Evolutionary conservation across 2,888 invertebrate genomes (phyloP), one percentile per base, ranked within the genome.

Genomic region (Pseudoips prasinana): DNA sequence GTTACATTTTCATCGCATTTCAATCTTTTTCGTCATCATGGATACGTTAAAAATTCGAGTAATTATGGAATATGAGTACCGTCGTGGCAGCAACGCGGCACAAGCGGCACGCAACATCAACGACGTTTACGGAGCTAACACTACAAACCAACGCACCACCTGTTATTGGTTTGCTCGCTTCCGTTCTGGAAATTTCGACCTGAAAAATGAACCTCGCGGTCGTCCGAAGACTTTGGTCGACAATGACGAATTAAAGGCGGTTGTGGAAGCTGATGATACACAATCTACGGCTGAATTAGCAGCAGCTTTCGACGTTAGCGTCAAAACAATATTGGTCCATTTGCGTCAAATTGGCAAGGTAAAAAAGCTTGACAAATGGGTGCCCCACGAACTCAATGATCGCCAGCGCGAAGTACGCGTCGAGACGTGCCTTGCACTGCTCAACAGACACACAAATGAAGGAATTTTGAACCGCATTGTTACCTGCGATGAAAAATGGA

Each of bases 121-220:
- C n/a, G 24, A 24, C 9, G 26, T 26, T 10, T 14, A 10, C 17
- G 14, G 26, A 24, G 24, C 18, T 7, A 18, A 10, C 25, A 25
- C 31, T 27, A 22, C 35, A 25, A 37, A 37, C 27, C 17, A 37
- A 27, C 28, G 31, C 23, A 27, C 28, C 24, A 14, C 28, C 24
- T 14, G 29, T 29, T 33, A 23, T 39, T 29, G 28, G 28, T 29
- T 33, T 29, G 22, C 8, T 10, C 28, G 33, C 26, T 33, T 29
- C 29, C 29, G 29, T 33, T 26, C 29, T 33, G 33, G 29, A 39
- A 39, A 33, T 25, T 30, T 36, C 19, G 30, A 30, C 27, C 32
- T 35, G 14, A 9, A 31, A 28, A 31, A 31, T 31, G 28, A 34
- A 34, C 27, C 34, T n/a, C 39, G 30, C 10, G 31, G 34, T 30